These are phyloP conservation scores for Amblyopsis hoosieri DNA, from an alignment of 2,797 vertebrate genomes.

Conservation along the genomic window DNA sequence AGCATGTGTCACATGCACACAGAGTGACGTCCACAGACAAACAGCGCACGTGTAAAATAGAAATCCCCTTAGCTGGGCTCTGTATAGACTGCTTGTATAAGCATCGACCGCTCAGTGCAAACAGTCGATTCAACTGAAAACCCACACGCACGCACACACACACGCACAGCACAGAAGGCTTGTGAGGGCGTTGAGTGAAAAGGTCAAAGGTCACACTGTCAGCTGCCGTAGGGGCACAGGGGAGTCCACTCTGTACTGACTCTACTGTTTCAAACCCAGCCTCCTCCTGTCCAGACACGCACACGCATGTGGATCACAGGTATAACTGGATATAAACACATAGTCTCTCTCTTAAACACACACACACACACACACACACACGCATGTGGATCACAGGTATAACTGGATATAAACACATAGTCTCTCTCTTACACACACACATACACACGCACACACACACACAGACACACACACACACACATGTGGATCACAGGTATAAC, in stretches of 20 bases:
- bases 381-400: constrained; percentile 37
- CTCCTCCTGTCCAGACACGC: constrained; percentile 19
- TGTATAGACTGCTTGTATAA: constrained; percentile 23
- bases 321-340: neutral
- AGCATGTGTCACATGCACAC: constrained; percentile 1
- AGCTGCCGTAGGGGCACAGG: constrained; percentile 53
- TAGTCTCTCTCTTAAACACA: constrained; percentile 4
- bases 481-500: neutral
- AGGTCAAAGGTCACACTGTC: constrained; percentile 61
- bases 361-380: constrained; percentile 3
- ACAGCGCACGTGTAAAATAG: neutral
- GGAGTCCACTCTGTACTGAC: constrained; percentile 28
- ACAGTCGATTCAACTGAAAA: constrained; percentile 7
- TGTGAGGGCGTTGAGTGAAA: constrained; percentile 59
- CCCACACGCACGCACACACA: neutral
- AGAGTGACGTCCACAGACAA: constrained; percentile 6
- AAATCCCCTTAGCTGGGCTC: constrained; percentile 25
- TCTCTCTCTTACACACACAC: neutral
- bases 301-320: neutral
- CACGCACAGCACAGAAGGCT: constrained; percentile 30
- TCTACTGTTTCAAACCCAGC: constrained; percentile 34
- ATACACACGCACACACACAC: neutral
- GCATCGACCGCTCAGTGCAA: constrained; percentile 30
- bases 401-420: constrained; percentile 29
- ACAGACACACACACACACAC: constrained; percentile 15